Conservation (phyloP, 1,140 invertebrate species). For the Pseudomyrmex sp. region DNA sequence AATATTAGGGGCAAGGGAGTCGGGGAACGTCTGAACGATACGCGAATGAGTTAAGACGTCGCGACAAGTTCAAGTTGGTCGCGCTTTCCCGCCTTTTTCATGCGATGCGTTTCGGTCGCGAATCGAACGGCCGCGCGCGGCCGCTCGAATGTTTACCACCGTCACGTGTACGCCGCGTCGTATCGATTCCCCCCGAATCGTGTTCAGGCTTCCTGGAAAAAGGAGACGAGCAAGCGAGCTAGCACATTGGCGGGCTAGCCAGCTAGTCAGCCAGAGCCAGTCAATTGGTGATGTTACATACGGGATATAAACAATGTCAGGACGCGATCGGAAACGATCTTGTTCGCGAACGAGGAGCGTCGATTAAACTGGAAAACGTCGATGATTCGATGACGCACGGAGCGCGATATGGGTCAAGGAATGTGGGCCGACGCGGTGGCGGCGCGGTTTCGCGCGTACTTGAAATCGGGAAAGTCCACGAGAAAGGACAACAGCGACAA, state of each 20-base stretch:
- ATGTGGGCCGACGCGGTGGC: conserved; percentile 37
- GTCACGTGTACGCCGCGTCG: conserved; percentile 28
- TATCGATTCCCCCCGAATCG: conserved; percentile 51
- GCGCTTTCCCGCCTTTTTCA: conserved; percentile 35
- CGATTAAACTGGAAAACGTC: conserved; percentile 33
- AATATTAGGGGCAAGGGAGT: too few species aligned
- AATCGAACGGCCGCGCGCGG: conserved; percentile 12
- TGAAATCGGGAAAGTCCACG: conserved; percentile 55
- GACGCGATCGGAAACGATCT: not conserved
- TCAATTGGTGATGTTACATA: not conserved
- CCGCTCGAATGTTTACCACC: conserved; percentile 32
- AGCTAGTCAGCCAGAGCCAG: not conserved
- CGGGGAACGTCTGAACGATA: not conserved
- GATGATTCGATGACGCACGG: conserved; percentile 58
- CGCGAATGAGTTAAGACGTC: not conserved
- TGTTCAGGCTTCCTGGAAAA: not conserved
- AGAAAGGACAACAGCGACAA: not conserved
- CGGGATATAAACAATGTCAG: conserved; percentile 12
- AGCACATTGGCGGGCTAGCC: not conserved
- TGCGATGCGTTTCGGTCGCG: not conserved
- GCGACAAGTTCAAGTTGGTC: conserved; percentile 36
- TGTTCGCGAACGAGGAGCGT: not conserved
- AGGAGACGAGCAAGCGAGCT: not conserved
- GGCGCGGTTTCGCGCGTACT: conserved; percentile 29
- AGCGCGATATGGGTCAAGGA: conserved; percentile 54